Percentiles rank a stretch among this genome's conserved stretches.
Evolutionary conservation across 1,140 invertebrate species (phyloP).

Genomic region (Zaprionus nigranus): DNA sequence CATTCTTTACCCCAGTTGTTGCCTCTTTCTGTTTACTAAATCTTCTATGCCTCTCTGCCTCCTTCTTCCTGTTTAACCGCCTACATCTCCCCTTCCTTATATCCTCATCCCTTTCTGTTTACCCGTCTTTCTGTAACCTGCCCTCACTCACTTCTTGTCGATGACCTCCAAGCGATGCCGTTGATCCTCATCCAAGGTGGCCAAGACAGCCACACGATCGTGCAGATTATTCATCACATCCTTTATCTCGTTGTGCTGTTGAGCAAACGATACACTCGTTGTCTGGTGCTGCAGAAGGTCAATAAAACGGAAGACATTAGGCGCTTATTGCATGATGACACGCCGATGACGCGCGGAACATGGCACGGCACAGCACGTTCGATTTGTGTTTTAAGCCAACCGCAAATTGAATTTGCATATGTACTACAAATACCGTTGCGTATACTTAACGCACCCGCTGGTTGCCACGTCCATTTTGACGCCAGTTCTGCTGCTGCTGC

Average conservation of each 20-base stretch:
- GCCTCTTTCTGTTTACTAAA: too few species aligned
- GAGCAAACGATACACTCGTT: neutral
- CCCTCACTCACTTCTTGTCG: constrained; percentile 84
- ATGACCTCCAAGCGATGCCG: constrained; percentile 84
- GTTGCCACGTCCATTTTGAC: constrained; percentile 27
- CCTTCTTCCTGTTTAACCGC: neutral
- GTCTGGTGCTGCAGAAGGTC: constrained; percentile 7
- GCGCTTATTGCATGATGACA: neutral
- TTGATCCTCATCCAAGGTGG: constrained; percentile 84
- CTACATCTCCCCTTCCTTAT: neutral
- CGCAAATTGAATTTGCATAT: neutral
- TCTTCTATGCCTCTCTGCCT: too few species aligned
- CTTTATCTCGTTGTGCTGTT: constrained; percentile 55
- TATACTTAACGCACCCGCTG: constrained; percentile 65
- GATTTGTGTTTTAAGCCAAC: neutral
- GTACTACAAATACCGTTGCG: constrained; percentile 1
- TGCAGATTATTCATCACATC: constrained; percentile 77
- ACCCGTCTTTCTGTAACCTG: neutral
- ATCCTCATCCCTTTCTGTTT: neutral
- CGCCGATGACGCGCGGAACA: neutral
- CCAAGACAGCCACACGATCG: constrained; percentile 84
- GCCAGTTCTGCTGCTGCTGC: neutral
- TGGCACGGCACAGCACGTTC: neutral
- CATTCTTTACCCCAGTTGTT: too few species aligned
- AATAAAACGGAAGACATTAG: constrained; percentile 6